Evolutionary conservation across 2,797 vertebrate genomes (phyloP), one percentile per base, ranked within the genome.

Genomic region (Gambusia yucatana): DNA sequence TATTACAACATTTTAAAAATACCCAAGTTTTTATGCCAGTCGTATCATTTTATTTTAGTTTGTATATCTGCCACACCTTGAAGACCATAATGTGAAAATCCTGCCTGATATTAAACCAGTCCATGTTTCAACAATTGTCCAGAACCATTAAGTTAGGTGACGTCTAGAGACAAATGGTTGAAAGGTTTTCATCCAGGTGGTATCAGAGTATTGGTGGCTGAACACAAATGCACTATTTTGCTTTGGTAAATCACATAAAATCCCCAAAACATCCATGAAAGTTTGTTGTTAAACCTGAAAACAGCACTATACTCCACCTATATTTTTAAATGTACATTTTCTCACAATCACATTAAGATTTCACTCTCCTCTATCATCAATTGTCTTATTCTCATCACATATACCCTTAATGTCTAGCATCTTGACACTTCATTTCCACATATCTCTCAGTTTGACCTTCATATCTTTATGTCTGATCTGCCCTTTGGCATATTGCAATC

Each of bases 381-480:
- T 86, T 77, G 63, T 78, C 50, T 77, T 75, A 47, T 8, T 82
- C 75, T 84, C 76, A 72, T 79, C 82, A 76, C 78, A 80, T 70
- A 16, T n/a, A 47, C 41, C 30, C 33, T 74, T 78, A 71, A 33
- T 70, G 71, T 44, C 5, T 69, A 55, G 20, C 55, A 71, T 55
- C 47, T 22, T n/a, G 33, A 14, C 1, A 4, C 71, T 65, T 47
- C 69, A 52, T 85, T 77, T 77, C 65, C 72, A 47, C 3, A 39
- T 50, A 78, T 84, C 81, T 81, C 76, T 88, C 3, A 9, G 59
- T 89, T 82, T 92, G 91, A 92, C 90, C 91, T 93, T 90, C 79
- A 7, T 61, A 72, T 89, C 84, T 88, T 90, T 88, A 88, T 82
- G 76, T 84, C 84, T 86, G 81, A 73, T 36, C 67, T 55, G 81